These are phyloP conservation scores for Paedocypris sp. DNA, from an alignment of 2,113 vertebrate genomes.

Conservation along the genomic window DNA sequence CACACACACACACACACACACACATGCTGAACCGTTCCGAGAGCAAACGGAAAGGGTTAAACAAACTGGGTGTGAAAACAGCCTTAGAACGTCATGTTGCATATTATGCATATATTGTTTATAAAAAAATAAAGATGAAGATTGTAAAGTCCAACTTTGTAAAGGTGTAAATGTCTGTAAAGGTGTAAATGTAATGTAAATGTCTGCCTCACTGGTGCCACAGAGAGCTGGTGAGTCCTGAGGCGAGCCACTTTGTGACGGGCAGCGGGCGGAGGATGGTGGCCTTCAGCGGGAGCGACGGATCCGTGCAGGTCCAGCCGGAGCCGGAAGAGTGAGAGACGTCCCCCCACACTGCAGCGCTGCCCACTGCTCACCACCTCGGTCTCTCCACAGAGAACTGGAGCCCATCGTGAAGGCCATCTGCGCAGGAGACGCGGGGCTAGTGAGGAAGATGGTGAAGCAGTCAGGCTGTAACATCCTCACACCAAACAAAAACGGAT, in stretches of 20 bases:
- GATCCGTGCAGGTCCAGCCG: constrained; percentile 50
- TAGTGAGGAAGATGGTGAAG: constrained; percentile 22
- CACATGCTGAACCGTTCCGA: too few relatives aligned
- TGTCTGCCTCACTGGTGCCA: constrained; percentile 31
- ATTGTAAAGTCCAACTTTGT: too few relatives aligned
- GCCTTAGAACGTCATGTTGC: too few relatives aligned
- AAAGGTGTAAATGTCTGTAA: background rate
- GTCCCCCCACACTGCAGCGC: background rate
- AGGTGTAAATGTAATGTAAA: too few relatives aligned
- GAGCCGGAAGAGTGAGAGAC: constrained; percentile 68
- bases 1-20: too few relatives aligned
- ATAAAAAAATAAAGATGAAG: too few relatives aligned
- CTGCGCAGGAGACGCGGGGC: constrained; percentile 29
- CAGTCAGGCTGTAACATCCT: constrained; percentile 18
- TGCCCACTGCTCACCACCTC: too few relatives aligned
- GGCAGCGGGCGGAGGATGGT: constrained; percentile 60
- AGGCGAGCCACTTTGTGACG: constrained; percentile 50
- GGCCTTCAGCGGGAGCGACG: constrained; percentile 65
- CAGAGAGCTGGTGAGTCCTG: constrained; percentile 14
- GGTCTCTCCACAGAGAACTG: constrained; percentile 47
- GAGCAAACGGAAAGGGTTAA: too few relatives aligned
- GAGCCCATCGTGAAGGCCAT: constrained; percentile 52
- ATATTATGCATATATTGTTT: too few relatives aligned
- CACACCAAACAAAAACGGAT: constrained; percentile 21
- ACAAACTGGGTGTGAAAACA: too few relatives aligned